Evolutionary conservation across 2,113 vertebrate species (phyloP), one percentile per base, ranked within the genome.

Genomic region (Notothenia rossii): DNA sequence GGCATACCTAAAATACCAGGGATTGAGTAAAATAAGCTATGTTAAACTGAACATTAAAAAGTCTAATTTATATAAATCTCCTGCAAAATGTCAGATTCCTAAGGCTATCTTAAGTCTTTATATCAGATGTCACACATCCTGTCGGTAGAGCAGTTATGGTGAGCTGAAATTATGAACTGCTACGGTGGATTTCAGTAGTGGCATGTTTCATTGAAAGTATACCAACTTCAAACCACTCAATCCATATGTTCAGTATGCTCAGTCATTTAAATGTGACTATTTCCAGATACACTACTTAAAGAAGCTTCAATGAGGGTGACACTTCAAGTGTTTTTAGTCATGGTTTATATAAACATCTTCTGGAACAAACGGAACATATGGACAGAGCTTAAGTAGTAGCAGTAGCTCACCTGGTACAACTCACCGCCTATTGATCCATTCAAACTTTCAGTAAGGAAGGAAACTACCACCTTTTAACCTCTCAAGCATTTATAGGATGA

Each of bases 21-120:
- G 73, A 81, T 51, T 81, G 58, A 80, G 77, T 83, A 29, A 75
- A 89, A 93, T 91, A 90, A 88, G 91, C 86, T 90, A 90, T 75
- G 29, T 64, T 43, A 60, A 86, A 80, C 33, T 25, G 22, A 76
- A 55, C 18, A 48, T 63, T 45, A 17, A 46, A 46, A 14, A 49
- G 45, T 22, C 3, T 36, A 15, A 72, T 82, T 85, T 84, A 48
- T 85, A 75, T 76, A 59, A 58, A 25, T 17, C 18, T 29, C 75
- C 53, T 62, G 60, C 2, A 69, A 82, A 88, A 64, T 65, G 15
- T 13, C n/a, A 12, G 22, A 45, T 48, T 54, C 7, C 25, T 29
- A 54, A 64, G 67, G 73, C 7, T 40, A 40, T 40, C 36, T 65
- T 65, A 55, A 59, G n/a, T 61, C 4, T 53, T n/a, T 36, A 0